Conservation (phyloP, 2,888 invertebrate genomes). For the Scaptomyza polygonia region DNA sequence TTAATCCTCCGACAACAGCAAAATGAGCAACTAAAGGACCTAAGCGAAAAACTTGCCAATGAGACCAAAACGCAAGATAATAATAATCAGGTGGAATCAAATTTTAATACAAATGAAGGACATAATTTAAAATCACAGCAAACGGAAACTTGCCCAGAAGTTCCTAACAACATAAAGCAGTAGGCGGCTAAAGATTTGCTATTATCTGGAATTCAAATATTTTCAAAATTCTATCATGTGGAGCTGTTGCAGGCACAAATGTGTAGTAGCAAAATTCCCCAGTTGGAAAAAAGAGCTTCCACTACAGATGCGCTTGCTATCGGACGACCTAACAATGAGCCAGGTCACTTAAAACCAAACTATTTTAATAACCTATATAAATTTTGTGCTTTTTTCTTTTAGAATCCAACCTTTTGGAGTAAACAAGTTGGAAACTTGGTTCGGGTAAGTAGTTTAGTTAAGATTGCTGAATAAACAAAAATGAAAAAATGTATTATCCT, state of each 20-base stretch:
- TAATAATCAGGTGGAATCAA: neutral
- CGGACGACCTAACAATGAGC: constrained; percentile 15
- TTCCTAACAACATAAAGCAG: neutral
- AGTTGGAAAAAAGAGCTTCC: neutral
- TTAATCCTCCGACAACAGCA: constrained; percentile 35
- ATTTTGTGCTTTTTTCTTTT: neutral
- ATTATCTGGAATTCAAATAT: neutral
- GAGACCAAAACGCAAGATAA: neutral
- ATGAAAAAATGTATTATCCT: neutral
- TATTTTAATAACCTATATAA: neutral
- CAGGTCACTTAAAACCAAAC: constrained; percentile 5
- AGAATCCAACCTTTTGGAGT: constrained; percentile 18
- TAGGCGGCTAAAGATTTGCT: constrained; percentile 10
- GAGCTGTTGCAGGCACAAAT: constrained; percentile 22
- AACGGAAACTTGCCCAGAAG: constrained; percentile 2
- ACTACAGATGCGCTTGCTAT: constrained; percentile 19
- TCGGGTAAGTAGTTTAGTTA: constrained; percentile 17
- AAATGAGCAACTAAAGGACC: constrained; percentile 51
- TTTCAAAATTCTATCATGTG: constrained; percentile 22
- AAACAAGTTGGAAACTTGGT: constrained; percentile 33
- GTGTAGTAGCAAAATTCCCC: neutral
- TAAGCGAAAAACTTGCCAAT: constrained; percentile 30
- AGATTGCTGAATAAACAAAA: neutral
- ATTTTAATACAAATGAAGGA: neutral
- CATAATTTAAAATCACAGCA: neutral